phyloP scores from a whole-genome alignment of 2,113 vertebrate genomes.

The Ochotona princeps region DNA sequence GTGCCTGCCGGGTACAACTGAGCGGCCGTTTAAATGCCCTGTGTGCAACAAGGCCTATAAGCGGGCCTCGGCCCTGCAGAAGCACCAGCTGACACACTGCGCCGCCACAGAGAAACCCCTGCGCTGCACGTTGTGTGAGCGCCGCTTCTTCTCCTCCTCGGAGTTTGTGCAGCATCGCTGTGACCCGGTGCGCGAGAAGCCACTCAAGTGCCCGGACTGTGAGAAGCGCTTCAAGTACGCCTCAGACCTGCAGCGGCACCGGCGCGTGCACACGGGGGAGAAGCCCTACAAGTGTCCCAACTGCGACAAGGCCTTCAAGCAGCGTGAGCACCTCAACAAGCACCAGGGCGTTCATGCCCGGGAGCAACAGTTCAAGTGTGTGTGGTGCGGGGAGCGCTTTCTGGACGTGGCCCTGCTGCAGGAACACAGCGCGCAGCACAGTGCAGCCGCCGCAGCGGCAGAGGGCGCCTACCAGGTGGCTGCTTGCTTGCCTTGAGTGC shows the following conservation, averaged over 20 bases:
- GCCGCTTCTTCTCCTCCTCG: conserved; percentile 96
- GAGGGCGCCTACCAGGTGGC: conserved; percentile 93
- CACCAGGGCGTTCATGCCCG: conserved; percentile 96
- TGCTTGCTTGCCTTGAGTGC: conserved; percentile 91
- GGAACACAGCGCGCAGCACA: conserved; percentile 98
- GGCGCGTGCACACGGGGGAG: conserved; percentile 96
- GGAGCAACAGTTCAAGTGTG: conserved; percentile 98
- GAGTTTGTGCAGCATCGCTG: conserved; percentile 98
- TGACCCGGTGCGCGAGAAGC: conserved; percentile 95
- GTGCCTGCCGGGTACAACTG: conserved; percentile 90
- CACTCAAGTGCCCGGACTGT: conserved; percentile 96
- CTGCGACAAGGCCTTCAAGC: conserved; percentile 98
- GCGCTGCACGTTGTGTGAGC: conserved; percentile 96
- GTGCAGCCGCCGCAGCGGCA: conserved; percentile 88
- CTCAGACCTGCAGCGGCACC: conserved; percentile 96
- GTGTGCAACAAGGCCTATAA: conserved; percentile 98
- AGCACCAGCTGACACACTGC: conserved; percentile 95
- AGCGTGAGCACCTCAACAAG: conserved; percentile 97
- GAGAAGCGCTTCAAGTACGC: conserved; percentile 99
- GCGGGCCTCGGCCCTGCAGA: conserved; percentile 95
- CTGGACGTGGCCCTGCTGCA: conserved; percentile 95
- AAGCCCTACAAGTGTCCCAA: conserved; percentile 97
- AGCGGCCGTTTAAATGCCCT: conserved; percentile 96
- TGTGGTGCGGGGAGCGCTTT: conserved; percentile 98
- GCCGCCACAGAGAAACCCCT: conserved; percentile 96